Base-by-base conservation (phyloP, 2,888 invertebrate species). In the Odontocerum albicorne region DNA sequence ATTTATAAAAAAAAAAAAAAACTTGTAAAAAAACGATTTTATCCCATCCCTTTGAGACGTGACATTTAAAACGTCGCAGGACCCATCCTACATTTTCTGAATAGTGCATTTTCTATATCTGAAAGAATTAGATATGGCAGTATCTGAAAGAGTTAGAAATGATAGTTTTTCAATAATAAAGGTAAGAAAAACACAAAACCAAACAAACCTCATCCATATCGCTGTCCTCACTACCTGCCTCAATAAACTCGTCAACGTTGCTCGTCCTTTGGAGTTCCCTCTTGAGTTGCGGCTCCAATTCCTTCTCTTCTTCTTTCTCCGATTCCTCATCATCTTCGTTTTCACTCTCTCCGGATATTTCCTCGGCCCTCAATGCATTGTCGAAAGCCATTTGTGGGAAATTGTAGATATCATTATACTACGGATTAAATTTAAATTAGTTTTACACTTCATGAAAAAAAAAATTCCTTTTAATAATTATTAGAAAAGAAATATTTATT, bases 331-430 rank as follows among this genome's bases (percentile, higher is more conserved):
- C 83, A 57, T 85, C 86, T 62, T 81, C 81, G 31, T 79, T 83
- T 61, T 88, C 87, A 62, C 82, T 84, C 60, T 87, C 87, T 2
- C 80, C 84, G 42, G 88, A 88, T 20, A 92, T 75, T 70, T 92
- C 91, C 66, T 92, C 93, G 22, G 90, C 90, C 68, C 90, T 87
- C 49, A 98, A 75, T 0, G 96, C 96, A 66, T 92, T 89, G 63
- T 96, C 95, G 70, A 98, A 98, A 0, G 94, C 96, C 68, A 86
- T 87, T 82, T 92, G 90, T 8, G 96, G 93, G 80, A 98, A 97
- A 74, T 98, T 99, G 74, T 98, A 98, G 63, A 99, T 93, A 70
- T 98, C 97, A 67, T 96, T 92, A 73, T 99, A 98, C 88, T 92
- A 70, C n/a, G n/a, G n/a, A n/a, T n/a, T n/a, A 49, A 83, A 83